Base-by-base conservation (phyloP, 2,113 vertebrate species). In the Hippocampus guttulatus region DNA sequence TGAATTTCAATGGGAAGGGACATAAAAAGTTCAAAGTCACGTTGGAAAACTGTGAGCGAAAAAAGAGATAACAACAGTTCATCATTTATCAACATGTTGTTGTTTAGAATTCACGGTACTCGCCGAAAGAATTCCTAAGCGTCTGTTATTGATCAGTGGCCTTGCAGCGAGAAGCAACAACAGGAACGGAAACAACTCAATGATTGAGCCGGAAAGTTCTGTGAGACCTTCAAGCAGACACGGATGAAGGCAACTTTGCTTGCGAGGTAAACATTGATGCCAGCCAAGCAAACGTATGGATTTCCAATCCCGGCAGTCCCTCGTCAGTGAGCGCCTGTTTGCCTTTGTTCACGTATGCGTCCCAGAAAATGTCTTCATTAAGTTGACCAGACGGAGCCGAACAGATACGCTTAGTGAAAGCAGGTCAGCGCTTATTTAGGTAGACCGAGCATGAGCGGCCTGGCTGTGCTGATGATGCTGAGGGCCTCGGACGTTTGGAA, bases 351-450 rank as follows among this genome's bases (percentile, higher is more conserved):
- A 25, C 40, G 43, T 27, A 25, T 27, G 23, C 23, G 8, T 65
- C 12, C 41, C n/a, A 47, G 43, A 47, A 65, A 47, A 65, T 8
- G 23, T 65, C 64, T 65, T 65, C 64, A 65, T 47, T 23, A 65
- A 47, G 41, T 47, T 65, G 64, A 47, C 43, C 64, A 65, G 43
- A 65, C 43, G 64, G 43, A 23, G 41, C 40, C 15, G 23, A 23
- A 65, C 64, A 47, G 43, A 47, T 43, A 23, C 3, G 64, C 64
- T 65, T 65, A 47, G 64, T 12, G 41, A 65, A 65, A 65, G 20
- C 64, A 65, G 64, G 64, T 65, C 64, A 65, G 43, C 64, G 43
- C 27, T 43, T 65, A 65, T 65, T 65, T 65, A 65, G 64, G 43
- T 65, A 43, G 43, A 27, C 41, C 6, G 64, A 47, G 41, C 25